Evolutionary conservation across 2,797 vertebrate species (phyloP).

Genomic region (Pristis pectinata): DNA sequence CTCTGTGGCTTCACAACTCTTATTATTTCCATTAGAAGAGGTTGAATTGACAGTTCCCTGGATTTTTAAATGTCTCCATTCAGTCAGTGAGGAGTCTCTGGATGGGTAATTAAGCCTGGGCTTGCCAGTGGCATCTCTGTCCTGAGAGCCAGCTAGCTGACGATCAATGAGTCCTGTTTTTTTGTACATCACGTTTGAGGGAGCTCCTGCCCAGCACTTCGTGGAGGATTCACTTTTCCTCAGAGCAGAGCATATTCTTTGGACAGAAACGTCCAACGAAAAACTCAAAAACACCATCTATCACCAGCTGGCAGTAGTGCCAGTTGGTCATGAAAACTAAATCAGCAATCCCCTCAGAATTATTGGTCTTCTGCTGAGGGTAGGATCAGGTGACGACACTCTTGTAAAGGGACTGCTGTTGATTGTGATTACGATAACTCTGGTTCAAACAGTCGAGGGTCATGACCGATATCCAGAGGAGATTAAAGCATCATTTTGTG

Average conservation of each 20-base stretch:
- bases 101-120: too few relatives aligned
- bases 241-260: not conserved
- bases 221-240: not conserved
- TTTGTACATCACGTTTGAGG: not conserved
- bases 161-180: not conserved
- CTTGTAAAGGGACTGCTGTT: not conserved
- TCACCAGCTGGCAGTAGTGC: not conserved
- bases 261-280: not conserved
- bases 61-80: not conserved
- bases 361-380: not conserved
- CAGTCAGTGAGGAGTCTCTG: not conserved
- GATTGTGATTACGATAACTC: not conserved
- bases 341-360: not conserved
- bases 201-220: not conserved
- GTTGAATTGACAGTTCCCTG: not conserved
- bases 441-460: not conserved
- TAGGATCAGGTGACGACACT: not conserved
- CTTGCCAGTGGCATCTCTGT: too few relatives aligned
- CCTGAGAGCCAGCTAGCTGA: too few relatives aligned
- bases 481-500: too few relatives aligned
- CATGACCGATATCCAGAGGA: not conserved
- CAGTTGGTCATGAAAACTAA: not conserved
- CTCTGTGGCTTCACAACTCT: too few relatives aligned
- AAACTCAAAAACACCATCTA: not conserved
- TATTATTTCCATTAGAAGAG: not conserved